Evolutionary conservation across 2,888 invertebrate species (phyloP).

Genomic region (Drosophila differens): DNA sequence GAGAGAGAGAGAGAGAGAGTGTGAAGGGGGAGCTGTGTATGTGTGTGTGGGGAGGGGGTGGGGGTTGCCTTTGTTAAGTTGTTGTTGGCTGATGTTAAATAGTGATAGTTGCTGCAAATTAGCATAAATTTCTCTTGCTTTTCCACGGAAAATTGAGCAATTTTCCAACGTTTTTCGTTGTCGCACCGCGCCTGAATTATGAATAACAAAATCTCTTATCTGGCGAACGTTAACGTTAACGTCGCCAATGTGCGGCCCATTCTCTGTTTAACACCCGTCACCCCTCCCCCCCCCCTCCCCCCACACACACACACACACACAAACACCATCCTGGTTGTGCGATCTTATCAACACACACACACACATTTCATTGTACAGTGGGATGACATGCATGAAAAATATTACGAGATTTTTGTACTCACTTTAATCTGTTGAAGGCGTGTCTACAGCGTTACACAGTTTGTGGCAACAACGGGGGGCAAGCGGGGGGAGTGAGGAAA

Average conservation of each 20-base stretch:
- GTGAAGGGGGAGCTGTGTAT: not conserved
- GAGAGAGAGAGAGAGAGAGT: not conserved
- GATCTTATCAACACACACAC: conserved; percentile 55
- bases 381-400: conserved; percentile 54
- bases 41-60: conserved; percentile 6
- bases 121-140: conserved; percentile 72
- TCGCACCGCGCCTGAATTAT: conserved; percentile 48
- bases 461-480: not conserved
- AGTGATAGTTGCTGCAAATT: conserved; percentile 77
- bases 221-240: conserved; percentile 50
- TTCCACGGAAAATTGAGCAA: conserved; percentile 78
- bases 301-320: not conserved
- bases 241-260: conserved; percentile 1
- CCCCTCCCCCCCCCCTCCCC: not conserved
- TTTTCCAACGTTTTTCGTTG: conserved; percentile 67
- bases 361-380: conserved; percentile 9
- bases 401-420: conserved; percentile 15
- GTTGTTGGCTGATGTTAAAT: conserved; percentile 56
- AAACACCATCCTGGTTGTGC: not conserved
- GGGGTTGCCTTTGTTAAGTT: conserved; percentile 5
- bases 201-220: conserved; percentile 63
- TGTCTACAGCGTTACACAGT: not conserved
- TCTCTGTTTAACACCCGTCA: conserved; percentile 4
- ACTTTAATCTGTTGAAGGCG: conserved; percentile 11
- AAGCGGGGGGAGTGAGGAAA: conserved; percentile 9